These are phyloP conservation scores for Nemoura dubitans DNA, from an alignment of 2,888 invertebrate species.

Conservation along the genomic window DNA sequence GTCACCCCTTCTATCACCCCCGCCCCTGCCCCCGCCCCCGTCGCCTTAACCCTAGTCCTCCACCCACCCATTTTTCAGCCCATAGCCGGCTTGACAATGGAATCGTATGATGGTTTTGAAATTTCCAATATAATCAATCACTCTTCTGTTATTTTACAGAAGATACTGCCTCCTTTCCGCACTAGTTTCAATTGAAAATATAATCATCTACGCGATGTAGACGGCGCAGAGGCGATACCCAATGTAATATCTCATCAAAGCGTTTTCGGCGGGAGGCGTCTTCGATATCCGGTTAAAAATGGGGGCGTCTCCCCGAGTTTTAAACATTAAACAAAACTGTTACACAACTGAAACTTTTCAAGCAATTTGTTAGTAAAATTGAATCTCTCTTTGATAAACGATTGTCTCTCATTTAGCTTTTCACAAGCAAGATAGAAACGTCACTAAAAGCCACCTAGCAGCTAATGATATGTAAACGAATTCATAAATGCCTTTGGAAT, in stretches of 20 bases:
- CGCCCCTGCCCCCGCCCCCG: not conserved
- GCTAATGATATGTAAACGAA: not conserved
- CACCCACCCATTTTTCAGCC: not conserved
- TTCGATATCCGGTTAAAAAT: not conserved
- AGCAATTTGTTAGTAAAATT: not conserved
- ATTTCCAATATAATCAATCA: slow-evolving; percentile 37
- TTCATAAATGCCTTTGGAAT: not conserved
- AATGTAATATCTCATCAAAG: not conserved
- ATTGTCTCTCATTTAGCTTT: not conserved
- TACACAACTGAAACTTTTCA: not conserved
- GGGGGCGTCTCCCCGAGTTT: not conserved
- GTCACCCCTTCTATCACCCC: not conserved
- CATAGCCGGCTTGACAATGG: slow-evolving; percentile 16
- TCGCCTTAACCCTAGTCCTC: not conserved
- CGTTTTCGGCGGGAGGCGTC: not conserved
- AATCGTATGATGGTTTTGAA: slow-evolving; percentile 10
- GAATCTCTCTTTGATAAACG: not conserved
- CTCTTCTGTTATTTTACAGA: not conserved
- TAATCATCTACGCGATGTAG: not conserved
- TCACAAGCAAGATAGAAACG: not conserved
- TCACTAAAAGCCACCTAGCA: not conserved
- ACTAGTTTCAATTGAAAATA: not conserved
- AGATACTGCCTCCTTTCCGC: not conserved
- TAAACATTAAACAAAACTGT: slow-evolving; percentile 12
- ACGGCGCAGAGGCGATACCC: not conserved